phyloP scores from a whole-genome alignment of 2,797 vertebrate species.

The Pyrocephalus nanus region DNA sequence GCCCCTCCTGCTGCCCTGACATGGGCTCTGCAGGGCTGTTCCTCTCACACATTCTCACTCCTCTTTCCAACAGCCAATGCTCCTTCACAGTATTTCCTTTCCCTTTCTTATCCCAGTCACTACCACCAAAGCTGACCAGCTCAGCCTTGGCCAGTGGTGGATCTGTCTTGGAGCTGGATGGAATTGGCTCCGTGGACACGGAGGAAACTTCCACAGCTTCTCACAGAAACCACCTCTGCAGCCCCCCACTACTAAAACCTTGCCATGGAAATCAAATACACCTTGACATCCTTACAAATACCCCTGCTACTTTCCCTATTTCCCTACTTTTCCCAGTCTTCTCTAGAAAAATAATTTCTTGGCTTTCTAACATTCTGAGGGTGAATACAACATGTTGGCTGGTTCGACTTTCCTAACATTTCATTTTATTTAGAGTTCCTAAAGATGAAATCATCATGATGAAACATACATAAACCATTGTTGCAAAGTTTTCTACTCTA shows the following conservation, averaged over 20 bases:
- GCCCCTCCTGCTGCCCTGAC: neutral
- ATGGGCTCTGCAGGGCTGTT: neutral
- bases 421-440: neutral
- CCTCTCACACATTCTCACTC: neutral
- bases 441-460: neutral
- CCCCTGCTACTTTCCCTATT: neutral
- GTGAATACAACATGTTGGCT: neutral
- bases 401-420: neutral
- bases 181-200: neutral
- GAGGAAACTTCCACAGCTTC: neutral
- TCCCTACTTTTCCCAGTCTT: neutral
- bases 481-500: neutral
- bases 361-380: neutral
- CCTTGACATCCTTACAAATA: neutral
- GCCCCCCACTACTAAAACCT: neutral
- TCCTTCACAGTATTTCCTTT: neutral
- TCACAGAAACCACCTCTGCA: too few species aligned
- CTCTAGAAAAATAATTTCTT: neutral
- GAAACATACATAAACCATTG: neutral
- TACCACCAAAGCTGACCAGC: neutral
- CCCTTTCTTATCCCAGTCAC: neutral
- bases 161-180: neutral
- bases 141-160: neutral
- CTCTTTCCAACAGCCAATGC: neutral
- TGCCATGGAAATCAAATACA: neutral